A percentile compares a stretch with the other conserved stretches of the same genome.
phyloP scores from a whole-genome alignment of 2,888 invertebrate species.

The Tenthredo mesomela region DNA sequence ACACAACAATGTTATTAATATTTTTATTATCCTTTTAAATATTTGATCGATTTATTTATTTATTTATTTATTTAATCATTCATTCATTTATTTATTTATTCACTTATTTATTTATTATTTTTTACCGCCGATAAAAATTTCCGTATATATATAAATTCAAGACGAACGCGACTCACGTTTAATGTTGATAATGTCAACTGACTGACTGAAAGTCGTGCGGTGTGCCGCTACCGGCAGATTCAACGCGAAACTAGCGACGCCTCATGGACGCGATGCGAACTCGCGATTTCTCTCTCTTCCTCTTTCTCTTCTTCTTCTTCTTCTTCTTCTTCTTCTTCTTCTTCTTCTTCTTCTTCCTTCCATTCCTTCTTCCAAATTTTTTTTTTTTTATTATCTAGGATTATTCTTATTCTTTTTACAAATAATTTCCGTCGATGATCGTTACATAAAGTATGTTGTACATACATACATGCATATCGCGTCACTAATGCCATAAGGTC shows the following conservation, averaged over 20 bases:
- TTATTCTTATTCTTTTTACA: too few relatives aligned
- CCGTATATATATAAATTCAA: not conserved
- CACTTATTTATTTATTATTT: not conserved
- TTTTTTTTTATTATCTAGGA: too few relatives aligned
- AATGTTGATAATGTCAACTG: conserved; percentile 28
- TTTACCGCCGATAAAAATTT: not conserved
- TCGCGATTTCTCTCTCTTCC: not conserved
- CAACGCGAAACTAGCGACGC: conserved; percentile 28
- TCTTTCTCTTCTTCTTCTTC: not conserved
- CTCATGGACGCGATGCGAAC: conserved; percentile 20
- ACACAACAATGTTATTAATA: not conserved
- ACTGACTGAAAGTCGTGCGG: conserved; percentile 27
- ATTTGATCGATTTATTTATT: not conserved
- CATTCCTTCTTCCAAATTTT: too few relatives aligned
- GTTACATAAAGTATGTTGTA: too few relatives aligned
- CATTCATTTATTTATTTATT: not conserved
- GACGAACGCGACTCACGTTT: not conserved
- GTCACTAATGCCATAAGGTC: too few relatives aligned
- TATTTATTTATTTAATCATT: not conserved
- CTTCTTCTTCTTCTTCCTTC: not conserved
- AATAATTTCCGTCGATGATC: too few relatives aligned
- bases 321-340: not conserved
- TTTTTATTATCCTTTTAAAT: not conserved
- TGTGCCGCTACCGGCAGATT: conserved; percentile 25
- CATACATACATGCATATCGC: not conserved